Conservation (phyloP, 1,140 invertebrate genomes). For the Pectinophora gossypiella region DNA sequence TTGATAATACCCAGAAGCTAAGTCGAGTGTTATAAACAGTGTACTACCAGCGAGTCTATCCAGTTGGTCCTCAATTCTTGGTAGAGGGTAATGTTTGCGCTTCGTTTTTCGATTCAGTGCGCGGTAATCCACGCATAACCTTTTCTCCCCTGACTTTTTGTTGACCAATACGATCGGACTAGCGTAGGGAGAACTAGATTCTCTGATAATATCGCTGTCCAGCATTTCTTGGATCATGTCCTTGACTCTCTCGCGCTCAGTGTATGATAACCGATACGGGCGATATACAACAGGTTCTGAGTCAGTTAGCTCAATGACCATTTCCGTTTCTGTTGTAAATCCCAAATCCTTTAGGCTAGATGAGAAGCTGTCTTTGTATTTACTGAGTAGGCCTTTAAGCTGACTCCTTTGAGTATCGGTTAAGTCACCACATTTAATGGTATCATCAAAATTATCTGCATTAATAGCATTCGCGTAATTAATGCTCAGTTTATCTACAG, state of each 20-base stretch:
- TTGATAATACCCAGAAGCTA: neutral
- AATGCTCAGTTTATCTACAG: neutral
- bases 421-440: neutral
- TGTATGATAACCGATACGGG: conserved; percentile 9
- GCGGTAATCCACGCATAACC: conserved; percentile 21
- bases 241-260: conserved; percentile 5
- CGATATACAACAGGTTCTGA: conserved; percentile 8
- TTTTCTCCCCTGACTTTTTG: conserved; percentile 16
- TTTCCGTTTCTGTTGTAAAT: conserved; percentile 4
- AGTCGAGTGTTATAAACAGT: conserved; percentile 9
- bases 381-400: neutral
- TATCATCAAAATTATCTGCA: neutral
- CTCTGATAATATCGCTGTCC: conserved; percentile 15
- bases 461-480: neutral
- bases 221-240: conserved; percentile 13
- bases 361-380: neutral
- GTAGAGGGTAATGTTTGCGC: conserved; percentile 13
- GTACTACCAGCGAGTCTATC: conserved; percentile 37
- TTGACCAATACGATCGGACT: conserved; percentile 17
- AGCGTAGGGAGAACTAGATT: conserved; percentile 11
- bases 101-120: conserved; percentile 17
- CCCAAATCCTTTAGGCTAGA: neutral
- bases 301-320: neutral
- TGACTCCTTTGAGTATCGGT: neutral
- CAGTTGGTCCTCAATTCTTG: conserved; percentile 41